Evolutionary conservation across 2,888 invertebrate species (phyloP).

Genomic region (Pocota personata): DNA sequence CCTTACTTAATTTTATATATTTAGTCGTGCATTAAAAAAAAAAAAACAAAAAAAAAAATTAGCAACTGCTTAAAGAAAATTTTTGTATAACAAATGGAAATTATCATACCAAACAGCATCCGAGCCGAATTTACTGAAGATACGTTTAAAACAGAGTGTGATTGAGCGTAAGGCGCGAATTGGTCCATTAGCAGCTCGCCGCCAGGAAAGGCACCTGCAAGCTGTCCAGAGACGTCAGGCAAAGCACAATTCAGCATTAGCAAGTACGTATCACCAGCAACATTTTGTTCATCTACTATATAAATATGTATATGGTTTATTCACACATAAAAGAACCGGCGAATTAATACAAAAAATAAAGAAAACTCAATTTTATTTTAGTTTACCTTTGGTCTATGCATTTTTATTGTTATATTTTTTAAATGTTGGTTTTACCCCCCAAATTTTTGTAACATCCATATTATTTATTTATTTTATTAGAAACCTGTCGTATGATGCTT

Average conservation of each 20-base stretch:
- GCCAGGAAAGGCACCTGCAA: conserved; percentile 90
- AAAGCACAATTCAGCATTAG: conserved; percentile 82
- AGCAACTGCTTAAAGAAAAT: conserved; percentile 20
- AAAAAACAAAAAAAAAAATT: not conserved
- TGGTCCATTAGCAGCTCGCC: conserved; percentile 93
- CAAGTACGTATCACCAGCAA: conserved; percentile 81
- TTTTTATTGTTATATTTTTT: conserved; percentile 45
- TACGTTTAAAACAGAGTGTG: conserved; percentile 96
- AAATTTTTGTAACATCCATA: conserved; percentile 32
- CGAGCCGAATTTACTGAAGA: conserved; percentile 98
- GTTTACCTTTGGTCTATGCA: conserved; percentile 28
- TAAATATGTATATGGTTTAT: conserved; percentile 25
- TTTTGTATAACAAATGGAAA: conserved; percentile 68
- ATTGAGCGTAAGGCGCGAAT: conserved; percentile 93
- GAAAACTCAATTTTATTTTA: not conserved
- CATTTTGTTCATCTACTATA: conserved; percentile 3
- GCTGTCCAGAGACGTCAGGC: conserved; percentile 84
- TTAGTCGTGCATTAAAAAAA: not conserved
- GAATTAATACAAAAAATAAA: conserved; percentile 67
- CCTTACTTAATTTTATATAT: not conserved
- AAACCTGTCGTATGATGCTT: conserved; percentile 59
- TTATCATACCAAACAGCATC: conserved; percentile 88
- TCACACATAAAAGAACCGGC: conserved; percentile 31
- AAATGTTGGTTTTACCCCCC: conserved; percentile 45
- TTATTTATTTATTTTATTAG: conserved; percentile 23